Base-by-base conservation (phyloP, 2,113 vertebrate species). In the Tenebrosternarchus preto region DNA sequence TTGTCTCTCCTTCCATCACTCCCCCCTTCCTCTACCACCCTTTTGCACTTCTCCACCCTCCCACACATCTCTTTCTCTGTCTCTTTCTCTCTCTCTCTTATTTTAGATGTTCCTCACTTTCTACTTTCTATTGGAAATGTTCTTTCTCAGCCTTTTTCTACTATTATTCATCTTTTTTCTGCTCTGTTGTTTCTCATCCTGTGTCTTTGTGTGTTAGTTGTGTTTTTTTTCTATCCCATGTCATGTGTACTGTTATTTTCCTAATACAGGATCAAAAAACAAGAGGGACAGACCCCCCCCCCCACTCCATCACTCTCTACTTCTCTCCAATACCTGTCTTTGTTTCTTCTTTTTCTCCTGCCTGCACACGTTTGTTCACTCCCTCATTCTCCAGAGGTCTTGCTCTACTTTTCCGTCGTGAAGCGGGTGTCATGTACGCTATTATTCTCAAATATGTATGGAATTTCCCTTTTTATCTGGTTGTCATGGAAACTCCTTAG, bases 381-480 rank as follows among this genome's bases (percentile, higher is more conserved):
- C 25, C 15, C 25, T 15, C 70, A 3, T n/a, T 55, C 22, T 19
- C 24, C 36, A 6, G 43, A 46, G 5, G 43, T 12, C 24, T 5
- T 71, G 31, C 22, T 25, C 73, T 27, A 61, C 59, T 61, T 61
- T 61, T 61, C 59, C 19, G 25, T 12, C 3, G 27, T 3, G 27
- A 12, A 15, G 25, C 25, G 24, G 25, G 59, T 24, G n/a, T 12
- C n/a, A 57, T 61, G 59, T 61, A 61, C 59, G 29, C 31, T 29
- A 64, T 64, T 19, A 19, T 64, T 64, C 27, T 64, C 61, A 64
- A 11, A 64, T 64, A 64, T 64, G 61, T 64, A 64, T 29, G 16
- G 27, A 64, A 17, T 64, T 64, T 64, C 61, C 61, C 61, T 64
- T 64, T 64, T 64, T 27, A 64, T 64, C 61, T 31, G 61, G 61